These are phyloP conservation scores for Colletes collaris DNA, from an alignment of 2,888 invertebrate species.

Conservation along the genomic window DNA sequence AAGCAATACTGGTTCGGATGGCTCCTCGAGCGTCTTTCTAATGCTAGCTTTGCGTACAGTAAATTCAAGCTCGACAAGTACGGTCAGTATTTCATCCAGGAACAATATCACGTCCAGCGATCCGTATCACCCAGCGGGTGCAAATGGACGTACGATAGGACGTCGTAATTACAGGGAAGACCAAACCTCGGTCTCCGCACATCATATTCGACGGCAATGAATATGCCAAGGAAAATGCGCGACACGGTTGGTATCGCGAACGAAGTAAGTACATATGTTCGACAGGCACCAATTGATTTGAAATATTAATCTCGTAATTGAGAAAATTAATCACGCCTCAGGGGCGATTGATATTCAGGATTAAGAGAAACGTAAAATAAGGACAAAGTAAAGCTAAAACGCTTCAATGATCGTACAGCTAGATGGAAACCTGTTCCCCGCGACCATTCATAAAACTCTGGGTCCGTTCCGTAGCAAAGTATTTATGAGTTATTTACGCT, in stretches of 20 bases:
- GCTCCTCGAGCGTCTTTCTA: conserved; percentile 28
- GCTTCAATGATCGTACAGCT: conserved; percentile 24
- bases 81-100: conserved; percentile 15
- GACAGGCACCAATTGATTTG: conserved; percentile 3
- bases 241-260: not conserved
- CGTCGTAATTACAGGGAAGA: conserved; percentile 10
- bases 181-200: not conserved
- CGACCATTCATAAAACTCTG: conserved; percentile 45
- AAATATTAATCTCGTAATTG: conserved; percentile 6
- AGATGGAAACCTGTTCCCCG: conserved; percentile 38
- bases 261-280: not conserved
- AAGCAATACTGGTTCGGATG: conserved; percentile 39
- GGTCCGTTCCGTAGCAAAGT: conserved; percentile 4
- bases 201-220: conserved; percentile 1
- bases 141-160: conserved; percentile 22
- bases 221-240: not conserved
- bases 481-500: conserved; percentile 7
- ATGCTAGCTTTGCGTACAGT: conserved; percentile 13
- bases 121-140: conserved; percentile 19
- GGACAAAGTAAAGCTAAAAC: conserved; percentile 22
- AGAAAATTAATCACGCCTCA: not conserved
- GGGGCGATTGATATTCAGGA: conserved; percentile 2
- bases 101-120: conserved; percentile 33
- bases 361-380: conserved; percentile 24
- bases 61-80: conserved; percentile 18